Percentiles rank a stretch among this genome's conserved stretches.
These are phyloP conservation scores for Drosophila elegans DNA, from an alignment of 1,140 invertebrate species.

Conservation along the genomic window DNA sequence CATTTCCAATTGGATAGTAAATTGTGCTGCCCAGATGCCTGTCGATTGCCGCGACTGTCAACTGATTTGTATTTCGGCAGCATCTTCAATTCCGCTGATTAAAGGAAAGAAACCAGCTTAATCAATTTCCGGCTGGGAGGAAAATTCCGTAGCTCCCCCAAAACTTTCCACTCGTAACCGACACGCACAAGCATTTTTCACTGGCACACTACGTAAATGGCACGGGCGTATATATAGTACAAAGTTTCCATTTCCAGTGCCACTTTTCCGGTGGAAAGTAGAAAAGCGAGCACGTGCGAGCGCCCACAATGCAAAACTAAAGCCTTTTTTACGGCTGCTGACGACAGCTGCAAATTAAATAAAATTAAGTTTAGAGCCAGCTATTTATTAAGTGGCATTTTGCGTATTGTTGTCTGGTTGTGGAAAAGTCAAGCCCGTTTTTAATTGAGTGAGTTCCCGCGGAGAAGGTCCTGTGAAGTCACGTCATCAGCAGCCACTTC, in stretches of 20 bases:
- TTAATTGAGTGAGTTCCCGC: constrained; percentile 45
- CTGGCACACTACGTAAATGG: constrained; percentile 10
- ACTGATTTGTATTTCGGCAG: constrained; percentile 64
- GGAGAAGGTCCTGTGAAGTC: constrained; percentile 29
- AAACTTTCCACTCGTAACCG: constrained; percentile 42
- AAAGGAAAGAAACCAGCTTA: constrained; percentile 64
- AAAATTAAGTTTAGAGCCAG: constrained; percentile 71
- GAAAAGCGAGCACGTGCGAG: constrained; percentile 34
- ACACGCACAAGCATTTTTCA: constrained; percentile 51
- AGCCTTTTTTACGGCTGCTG: constrained; percentile 79
- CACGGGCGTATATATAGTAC: constrained; percentile 4
- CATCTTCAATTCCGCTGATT: constrained; percentile 58
- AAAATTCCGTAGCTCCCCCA: constrained; percentile 26
- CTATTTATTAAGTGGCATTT: constrained; percentile 74
- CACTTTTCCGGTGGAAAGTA: constrained; percentile 14
- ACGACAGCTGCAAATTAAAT: constrained; percentile 81
- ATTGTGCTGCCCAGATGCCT: constrained; percentile 9
- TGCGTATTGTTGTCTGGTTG: neutral
- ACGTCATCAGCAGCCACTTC: constrained; percentile 19
- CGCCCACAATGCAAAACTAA: constrained; percentile 72
- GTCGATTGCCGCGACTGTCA: constrained; percentile 19
- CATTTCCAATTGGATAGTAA: constrained; percentile 8
- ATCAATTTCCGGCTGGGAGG: constrained; percentile 67
- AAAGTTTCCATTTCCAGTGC: constrained; percentile 51
- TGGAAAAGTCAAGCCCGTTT: constrained; percentile 20